These are phyloP conservation scores for Macrotrachela quadricornifera DNA, from an alignment of 1,140 invertebrate genomes.

Conservation along the genomic window DNA sequence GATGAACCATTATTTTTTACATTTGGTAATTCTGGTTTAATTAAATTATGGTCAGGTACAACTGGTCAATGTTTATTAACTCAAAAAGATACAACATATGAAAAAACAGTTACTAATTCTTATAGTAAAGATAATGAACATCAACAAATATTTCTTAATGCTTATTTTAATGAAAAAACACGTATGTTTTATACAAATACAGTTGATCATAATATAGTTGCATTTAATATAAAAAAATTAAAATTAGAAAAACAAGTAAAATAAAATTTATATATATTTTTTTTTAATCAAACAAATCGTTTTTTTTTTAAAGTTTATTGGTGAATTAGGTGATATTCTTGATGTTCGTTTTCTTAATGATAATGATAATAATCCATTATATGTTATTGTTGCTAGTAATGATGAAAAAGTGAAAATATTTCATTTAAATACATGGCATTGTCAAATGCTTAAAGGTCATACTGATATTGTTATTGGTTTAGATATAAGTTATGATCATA, in stretches of 20 bases:
- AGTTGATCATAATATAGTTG: conserved; percentile 3
- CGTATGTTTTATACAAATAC: conserved; percentile 20
- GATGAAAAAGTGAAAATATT: conserved; percentile 68
- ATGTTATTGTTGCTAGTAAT: conserved; percentile 62
- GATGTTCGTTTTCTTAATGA: conserved; percentile 54
- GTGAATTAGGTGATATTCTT: conserved; percentile 69
- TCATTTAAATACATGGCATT: conserved; percentile 48
- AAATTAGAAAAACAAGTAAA: background rate
- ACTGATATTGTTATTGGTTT: conserved; percentile 61
- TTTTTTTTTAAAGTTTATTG: conserved; percentile 41
- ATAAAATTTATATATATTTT: too few relatives aligned
- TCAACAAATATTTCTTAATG: conserved; percentile 35
- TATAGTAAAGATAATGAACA: conserved; percentile 32
- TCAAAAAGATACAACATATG: conserved; percentile 43
- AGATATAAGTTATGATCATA: background rate
- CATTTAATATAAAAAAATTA: background rate
- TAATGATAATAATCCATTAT: conserved; percentile 28
- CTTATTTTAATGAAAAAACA: conserved; percentile 50
- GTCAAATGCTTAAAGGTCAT: conserved; percentile 59
- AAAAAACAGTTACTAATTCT: conserved; percentile 20
- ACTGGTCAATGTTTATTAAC: conserved; percentile 43
- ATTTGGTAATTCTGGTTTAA: conserved; percentile 42
- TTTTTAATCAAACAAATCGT: background rate
- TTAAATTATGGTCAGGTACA: conserved; percentile 50
- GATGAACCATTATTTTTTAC: conserved; percentile 43